Conservation (phyloP, 2,888 invertebrate species). For the Candidula unifasciata region DNA sequence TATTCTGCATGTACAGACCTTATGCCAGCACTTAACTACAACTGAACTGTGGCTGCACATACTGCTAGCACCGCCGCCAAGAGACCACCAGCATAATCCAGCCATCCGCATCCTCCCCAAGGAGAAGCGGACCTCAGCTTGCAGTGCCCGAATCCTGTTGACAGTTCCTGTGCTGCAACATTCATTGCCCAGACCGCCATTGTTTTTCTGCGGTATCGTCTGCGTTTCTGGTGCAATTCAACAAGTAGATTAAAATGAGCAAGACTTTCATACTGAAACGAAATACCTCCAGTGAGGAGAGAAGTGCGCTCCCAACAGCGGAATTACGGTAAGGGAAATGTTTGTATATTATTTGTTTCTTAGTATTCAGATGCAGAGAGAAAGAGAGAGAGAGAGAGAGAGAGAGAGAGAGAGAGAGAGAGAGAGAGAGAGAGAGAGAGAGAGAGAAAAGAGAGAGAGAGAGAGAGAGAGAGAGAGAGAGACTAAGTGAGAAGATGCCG, state of each 20-base stretch:
- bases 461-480: no score
- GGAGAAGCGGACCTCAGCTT: no score
- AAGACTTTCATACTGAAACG: slow-evolving; percentile 38
- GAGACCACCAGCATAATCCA: background rate
- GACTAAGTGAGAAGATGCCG: no score
- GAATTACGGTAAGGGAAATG: slow-evolving; percentile 4
- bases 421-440: background rate
- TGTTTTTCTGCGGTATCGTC: background rate
- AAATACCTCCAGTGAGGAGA: slow-evolving; percentile 21
- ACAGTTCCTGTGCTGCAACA: no score
- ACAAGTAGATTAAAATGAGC: background rate
- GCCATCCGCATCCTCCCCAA: background rate
- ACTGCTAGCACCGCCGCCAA: slow-evolving; percentile 20
- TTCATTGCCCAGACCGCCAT: background rate
- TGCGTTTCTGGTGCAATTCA: background rate
- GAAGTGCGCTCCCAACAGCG: background rate
- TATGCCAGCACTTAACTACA: background rate
- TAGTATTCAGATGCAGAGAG: no score
- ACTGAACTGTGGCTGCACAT: background rate
- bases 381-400: no score
- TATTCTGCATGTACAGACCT: background rate
- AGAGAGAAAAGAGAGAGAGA: background rate
- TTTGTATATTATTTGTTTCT: no score
- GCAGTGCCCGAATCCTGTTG: no score
- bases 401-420: background rate